Evolutionary conservation across 1,140 invertebrate genomes (phyloP), one percentile per base, ranked within the genome.

Genomic region (Drosophila mojavensis): DNA sequence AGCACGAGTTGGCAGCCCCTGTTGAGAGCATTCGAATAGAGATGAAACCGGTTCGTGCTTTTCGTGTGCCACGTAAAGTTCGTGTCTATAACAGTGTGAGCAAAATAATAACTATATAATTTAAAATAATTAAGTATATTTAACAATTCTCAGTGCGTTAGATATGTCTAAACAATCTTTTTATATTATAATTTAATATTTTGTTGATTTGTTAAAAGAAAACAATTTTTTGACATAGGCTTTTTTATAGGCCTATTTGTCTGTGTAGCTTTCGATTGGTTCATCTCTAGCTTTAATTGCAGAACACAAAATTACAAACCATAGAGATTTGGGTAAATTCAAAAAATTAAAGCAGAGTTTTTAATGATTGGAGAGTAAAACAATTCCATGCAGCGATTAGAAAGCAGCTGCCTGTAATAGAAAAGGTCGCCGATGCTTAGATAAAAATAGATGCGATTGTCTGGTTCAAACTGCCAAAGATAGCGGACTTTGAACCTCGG

Each of bases 401-500:
- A 61, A 20, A 24, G 10, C 28, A 60, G 5, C 10, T n/a, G 58
- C 17, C 7, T 9, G 11, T n/a, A 10, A 33, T 43, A 6, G n/a
- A 7, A 1, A 5, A 15, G 56, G 28, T 43, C 26, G 17, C 33
- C 20, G 17, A 54, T 72, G 55, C 36, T 9, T 33, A 11, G 30
- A n/a, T 33, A 47, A 59, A 66, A 60, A 50, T 56, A 50, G 30
- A 33, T 51, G 26, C 6, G 45, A 36, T 10, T 33, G 13, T 43
- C 9, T 6, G 47, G 28, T 9, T n/a, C 9, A 54, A 7, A 50
- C 41, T 6, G 24, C 5, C 9, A 41, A 13, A 15, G n/a, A 63
- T 39, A 56, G 24, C 71, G 65, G 58, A 74, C 71, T 74, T 74
- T 74, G 58, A 43, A 69, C 71, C 45, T 15, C 9, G 13, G 65